Percentiles rank a stretch among this genome's conserved stretches.
These are phyloP conservation scores for Yoshiicerus persimilis DNA, from an alignment of 1,140 invertebrate species.

Conservation along the genomic window DNA sequence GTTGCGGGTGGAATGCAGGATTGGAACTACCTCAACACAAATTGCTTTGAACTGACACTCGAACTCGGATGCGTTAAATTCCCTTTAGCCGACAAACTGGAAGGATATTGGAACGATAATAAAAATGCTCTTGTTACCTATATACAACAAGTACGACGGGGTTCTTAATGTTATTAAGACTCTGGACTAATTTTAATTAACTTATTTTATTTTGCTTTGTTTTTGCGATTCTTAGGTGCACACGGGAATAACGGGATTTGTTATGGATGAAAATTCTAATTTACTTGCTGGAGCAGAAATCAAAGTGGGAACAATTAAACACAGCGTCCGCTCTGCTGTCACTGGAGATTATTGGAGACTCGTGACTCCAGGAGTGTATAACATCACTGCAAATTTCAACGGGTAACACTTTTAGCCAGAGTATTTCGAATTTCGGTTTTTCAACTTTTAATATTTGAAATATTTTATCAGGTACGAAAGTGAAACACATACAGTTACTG, in stretches of 20 bases:
- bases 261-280: slow-evolving; percentile 73
- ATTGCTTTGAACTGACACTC: slow-evolving; percentile 91
- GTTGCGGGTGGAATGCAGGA: slow-evolving; percentile 96
- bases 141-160: slow-evolving; percentile 74
- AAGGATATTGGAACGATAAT: slow-evolving; percentile 85
- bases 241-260: slow-evolving; percentile 81
- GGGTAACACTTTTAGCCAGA: slow-evolving; percentile 58
- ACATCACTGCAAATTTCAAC: slow-evolving; percentile 69
- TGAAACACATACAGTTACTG: slow-evolving; percentile 62
- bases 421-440: not conserved
- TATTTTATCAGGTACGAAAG: slow-evolving; percentile 63
- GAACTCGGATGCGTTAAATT: slow-evolving; percentile 94
- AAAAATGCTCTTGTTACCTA: slow-evolving; percentile 77
- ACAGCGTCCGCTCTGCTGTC: slow-evolving; percentile 66
- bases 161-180: not conserved
- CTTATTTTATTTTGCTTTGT: not conserved
- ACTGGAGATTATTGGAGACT: slow-evolving; percentile 93
- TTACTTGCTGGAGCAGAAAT: slow-evolving; percentile 75
- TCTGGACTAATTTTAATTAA: not conserved
- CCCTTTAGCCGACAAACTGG: slow-evolving; percentile 71
- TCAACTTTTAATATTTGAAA: not conserved
- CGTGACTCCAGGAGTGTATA: slow-evolving; percentile 82
- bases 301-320: slow-evolving; percentile 69
- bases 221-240: slow-evolving; percentile 66
- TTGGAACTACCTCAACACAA: slow-evolving; percentile 92